phyloP scores from a whole-genome alignment of 2,797 vertebrate genomes.

The Micropoecilia bifurca region DNA sequence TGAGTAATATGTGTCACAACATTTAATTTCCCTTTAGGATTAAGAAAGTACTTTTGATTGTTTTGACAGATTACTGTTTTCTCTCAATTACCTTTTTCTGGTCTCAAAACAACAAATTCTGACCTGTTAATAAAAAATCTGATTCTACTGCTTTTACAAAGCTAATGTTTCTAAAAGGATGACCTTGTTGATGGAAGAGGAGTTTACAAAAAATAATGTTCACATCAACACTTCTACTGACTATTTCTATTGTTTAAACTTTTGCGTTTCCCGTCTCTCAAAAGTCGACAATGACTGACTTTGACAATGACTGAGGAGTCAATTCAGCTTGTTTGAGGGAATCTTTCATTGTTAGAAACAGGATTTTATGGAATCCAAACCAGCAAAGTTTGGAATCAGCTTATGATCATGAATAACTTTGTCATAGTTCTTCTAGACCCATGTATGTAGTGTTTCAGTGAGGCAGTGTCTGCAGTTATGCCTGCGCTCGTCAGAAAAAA shows the following conservation, averaged over 20 bases:
- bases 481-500: conserved; percentile 42
- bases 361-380: not conserved
- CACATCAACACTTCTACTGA: not conserved
- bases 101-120: not conserved
- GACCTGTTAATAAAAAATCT: not conserved
- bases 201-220: not conserved
- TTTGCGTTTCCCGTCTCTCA: not conserved
- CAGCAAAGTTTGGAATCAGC: not conserved
- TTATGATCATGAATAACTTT: not conserved
- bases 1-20: no score
- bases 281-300: no score
- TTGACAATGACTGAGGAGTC: no score
- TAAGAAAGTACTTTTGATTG: no score
- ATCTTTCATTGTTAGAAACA: not conserved
- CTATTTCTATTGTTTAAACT: not conserved
- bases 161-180: not conserved
- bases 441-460: not conserved
- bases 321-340: no score
- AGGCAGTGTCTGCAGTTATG: not conserved
- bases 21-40: no score
- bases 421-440: not conserved
- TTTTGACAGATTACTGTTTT: not conserved
- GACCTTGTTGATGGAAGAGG: not conserved
- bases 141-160: not conserved
- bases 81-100: not conserved